These are phyloP conservation scores for Bos taurus DNA, from an alignment of 2,113 vertebrate genomes.

Conservation along the genomic window ARS-UCD2.0 NC_037344.1:13007001-13007500, in stretches of 20 bases:
- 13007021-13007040: background rate
- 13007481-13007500: background rate
- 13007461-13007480: background rate
- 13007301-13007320: background rate
- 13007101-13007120: background rate
- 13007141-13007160: background rate
- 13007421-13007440: conserved; percentile 17
- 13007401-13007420: background rate
- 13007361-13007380: background rate
- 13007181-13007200: background rate
- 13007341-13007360: background rate
- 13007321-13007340: background rate
- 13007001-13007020: background rate
- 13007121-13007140: background rate
- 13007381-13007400: background rate
- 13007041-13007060: rapidly evolving
- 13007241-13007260: background rate
- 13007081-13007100: background rate
- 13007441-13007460: background rate
- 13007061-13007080: rapidly evolving
- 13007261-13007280: background rate
- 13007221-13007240: background rate
- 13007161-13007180: background rate
- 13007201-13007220: background rate
- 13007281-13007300: background rate